Conservation (phyloP, 2,888 invertebrate genomes). For the Entomobrya proxima region DNA sequence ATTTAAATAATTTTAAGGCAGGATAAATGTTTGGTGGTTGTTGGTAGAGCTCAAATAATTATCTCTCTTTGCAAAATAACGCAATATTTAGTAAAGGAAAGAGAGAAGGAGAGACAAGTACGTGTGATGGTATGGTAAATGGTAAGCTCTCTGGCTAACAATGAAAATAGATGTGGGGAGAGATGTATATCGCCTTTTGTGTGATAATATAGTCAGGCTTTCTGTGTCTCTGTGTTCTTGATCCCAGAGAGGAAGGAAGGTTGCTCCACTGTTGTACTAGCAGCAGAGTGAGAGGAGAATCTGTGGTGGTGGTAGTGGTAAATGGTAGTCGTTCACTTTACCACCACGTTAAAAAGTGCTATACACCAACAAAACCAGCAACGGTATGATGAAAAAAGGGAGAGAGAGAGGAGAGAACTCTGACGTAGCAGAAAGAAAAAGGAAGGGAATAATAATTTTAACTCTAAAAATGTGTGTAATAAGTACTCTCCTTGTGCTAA, state of each 20-base stretch:
- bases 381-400: background rate
- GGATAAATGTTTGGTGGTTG: no score
- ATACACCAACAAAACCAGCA: background rate
- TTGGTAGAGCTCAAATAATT: no score
- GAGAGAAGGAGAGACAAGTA: background rate
- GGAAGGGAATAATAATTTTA: constrained; percentile 29
- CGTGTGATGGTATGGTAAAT: background rate
- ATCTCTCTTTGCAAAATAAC: no score
- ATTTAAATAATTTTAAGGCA: no score
- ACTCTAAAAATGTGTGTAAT: constrained; percentile 12
- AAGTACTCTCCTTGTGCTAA: constrained; percentile 52
- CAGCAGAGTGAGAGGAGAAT: background rate
- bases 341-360: background rate
- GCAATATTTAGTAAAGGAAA: no score
- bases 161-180: constrained; percentile 26
- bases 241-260: constrained; percentile 60
- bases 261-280: background rate
- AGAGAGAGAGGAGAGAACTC: constrained; percentile 41
- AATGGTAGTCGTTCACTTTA: background rate
- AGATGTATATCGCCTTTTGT: constrained; percentile 3
- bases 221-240: constrained; percentile 24
- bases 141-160: constrained; percentile 29
- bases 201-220: constrained; percentile 37
- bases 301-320: background rate
- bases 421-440: constrained; percentile 50